These are phyloP conservation scores for Cassiopea andromeda DNA, from an alignment of 30 jellyfish, hydroid and myxozoan species.

Conservation along the genomic window DNA sequence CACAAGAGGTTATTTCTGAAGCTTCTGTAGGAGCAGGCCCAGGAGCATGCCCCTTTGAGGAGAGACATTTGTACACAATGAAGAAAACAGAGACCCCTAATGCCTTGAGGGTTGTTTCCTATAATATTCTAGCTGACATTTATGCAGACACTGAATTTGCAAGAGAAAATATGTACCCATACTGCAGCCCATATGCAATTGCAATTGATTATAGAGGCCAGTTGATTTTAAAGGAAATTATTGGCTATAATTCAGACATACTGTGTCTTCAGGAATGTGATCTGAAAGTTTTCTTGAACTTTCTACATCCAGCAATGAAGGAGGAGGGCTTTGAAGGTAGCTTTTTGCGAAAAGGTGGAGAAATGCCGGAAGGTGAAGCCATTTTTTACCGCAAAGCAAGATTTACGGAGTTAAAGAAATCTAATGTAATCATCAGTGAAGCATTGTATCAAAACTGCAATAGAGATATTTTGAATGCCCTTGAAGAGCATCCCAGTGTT, in stretches of 20 bases:
- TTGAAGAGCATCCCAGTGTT: conserved; percentile 61
- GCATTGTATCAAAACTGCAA: conserved; percentile 68
- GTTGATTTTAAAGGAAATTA: conserved; percentile 81
- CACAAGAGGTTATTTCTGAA: conserved; percentile 54
- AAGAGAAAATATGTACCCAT: conserved; percentile 67
- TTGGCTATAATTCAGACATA: conserved; percentile 90
- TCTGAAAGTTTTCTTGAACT: conserved; percentile 62
- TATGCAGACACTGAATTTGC: conserved; percentile 89
- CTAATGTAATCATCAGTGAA: conserved; percentile 62
- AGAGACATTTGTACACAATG: conserved; percentile 82
- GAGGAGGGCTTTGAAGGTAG: conserved; percentile 73
- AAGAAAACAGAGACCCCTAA: conserved; percentile 26
- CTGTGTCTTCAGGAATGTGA: conserved; percentile 96
- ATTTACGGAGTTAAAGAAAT: conserved; percentile 34
- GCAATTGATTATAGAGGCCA: conserved; percentile 79
- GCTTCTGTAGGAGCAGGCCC: conserved; percentile 84
- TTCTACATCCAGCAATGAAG: conserved; percentile 75
- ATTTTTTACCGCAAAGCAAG: conserved; percentile 47
- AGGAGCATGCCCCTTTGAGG: conserved; percentile 90
- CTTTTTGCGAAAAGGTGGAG: conserved; percentile 78
- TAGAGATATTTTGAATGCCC: conserved; percentile 31
- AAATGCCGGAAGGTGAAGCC: conserved; percentile 98
- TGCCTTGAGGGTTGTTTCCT: conserved; percentile 72
- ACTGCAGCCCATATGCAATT: conserved; percentile 90
- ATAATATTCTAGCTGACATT: conserved; percentile 90